phyloP scores from a whole-genome alignment of 2,888 invertebrate species.

The Neoascia interrupta region DNA sequence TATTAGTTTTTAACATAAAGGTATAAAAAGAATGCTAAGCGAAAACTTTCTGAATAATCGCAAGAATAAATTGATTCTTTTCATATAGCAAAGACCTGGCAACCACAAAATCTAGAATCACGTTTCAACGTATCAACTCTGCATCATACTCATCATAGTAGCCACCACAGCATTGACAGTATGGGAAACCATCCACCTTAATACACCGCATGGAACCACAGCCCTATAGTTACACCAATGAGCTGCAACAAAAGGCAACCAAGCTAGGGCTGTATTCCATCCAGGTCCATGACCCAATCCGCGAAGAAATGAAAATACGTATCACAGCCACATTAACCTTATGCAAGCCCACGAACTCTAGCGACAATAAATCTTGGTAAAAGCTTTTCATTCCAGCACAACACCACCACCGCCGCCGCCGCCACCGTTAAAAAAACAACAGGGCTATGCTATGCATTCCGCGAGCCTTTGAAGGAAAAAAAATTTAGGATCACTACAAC shows the following conservation, averaged over 20 bases:
- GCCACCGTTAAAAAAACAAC: slow-evolving; percentile 30
- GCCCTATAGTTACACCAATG: no score
- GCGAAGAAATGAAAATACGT: slow-evolving; percentile 66
- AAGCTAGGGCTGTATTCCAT: slow-evolving; percentile 12
- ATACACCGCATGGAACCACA: no score
- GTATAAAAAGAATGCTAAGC: no score
- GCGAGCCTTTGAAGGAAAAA: slow-evolving; percentile 18
- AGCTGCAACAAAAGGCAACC: slow-evolving; percentile 9
- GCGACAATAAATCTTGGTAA: slow-evolving; percentile 69
- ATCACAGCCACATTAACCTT: slow-evolving; percentile 66
- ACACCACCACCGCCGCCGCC: slow-evolving; percentile 34
- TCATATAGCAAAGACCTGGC: no score
- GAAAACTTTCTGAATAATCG: no score
- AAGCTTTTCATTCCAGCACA: slow-evolving; percentile 65
- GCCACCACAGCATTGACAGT: no score
- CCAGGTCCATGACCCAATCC: slow-evolving; percentile 63
- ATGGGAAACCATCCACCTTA: no score
- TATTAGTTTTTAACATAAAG: no score
- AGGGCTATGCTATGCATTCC: slow-evolving; percentile 43
- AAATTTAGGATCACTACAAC: slow-evolving; percentile 53
- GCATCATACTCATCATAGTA: no score
- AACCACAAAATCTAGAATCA: no score
- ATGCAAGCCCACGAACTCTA: slow-evolving; percentile 69
- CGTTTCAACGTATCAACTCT: no score
- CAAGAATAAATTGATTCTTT: no score